Evolutionary conservation across 2,797 vertebrate species (phyloP).

Genomic region (Tolypeutes matacus): DNA sequence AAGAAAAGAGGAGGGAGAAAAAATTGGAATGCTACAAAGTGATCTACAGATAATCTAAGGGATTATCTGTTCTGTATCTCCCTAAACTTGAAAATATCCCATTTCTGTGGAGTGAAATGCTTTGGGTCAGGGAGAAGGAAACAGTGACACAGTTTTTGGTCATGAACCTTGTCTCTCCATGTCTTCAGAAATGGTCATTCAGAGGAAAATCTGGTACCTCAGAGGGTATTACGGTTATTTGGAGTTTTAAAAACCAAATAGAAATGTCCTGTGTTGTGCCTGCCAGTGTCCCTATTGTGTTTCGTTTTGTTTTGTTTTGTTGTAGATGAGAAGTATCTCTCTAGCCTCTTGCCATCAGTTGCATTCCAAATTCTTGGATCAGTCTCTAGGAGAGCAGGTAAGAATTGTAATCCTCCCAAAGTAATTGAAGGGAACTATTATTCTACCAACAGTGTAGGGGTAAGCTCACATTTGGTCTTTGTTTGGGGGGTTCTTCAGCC

Average conservation of each 20-base stretch:
- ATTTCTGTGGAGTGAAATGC: neutral
- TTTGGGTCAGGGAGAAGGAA: neutral
- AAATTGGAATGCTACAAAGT: neutral
- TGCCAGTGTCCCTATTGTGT: neutral
- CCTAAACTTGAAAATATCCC: neutral
- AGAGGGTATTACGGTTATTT: neutral
- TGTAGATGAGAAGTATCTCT: conserved; percentile 94
- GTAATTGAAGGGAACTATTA: neutral
- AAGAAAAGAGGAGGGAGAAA: neutral
- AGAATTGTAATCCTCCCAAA: neutral
- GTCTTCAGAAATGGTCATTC: neutral
- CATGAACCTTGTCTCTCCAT: neutral
- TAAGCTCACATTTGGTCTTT: neutral
- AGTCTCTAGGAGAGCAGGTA: conserved; percentile 96
- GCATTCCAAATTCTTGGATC: conserved; percentile 95
- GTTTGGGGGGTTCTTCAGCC: neutral
- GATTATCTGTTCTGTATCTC: neutral
- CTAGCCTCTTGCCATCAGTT: conserved; percentile 95
- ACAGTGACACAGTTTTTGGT: neutral
- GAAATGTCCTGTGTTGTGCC: neutral
- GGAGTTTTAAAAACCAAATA: neutral
- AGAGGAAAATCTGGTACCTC: neutral
- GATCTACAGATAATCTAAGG: neutral
- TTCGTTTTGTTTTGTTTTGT: conserved; percentile 49
- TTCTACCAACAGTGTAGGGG: neutral